Percentiles rank a stretch among this genome's conserved stretches.
Conservation (phyloP, 1,140 invertebrate species). For the Drosophila serrata region DNA sequence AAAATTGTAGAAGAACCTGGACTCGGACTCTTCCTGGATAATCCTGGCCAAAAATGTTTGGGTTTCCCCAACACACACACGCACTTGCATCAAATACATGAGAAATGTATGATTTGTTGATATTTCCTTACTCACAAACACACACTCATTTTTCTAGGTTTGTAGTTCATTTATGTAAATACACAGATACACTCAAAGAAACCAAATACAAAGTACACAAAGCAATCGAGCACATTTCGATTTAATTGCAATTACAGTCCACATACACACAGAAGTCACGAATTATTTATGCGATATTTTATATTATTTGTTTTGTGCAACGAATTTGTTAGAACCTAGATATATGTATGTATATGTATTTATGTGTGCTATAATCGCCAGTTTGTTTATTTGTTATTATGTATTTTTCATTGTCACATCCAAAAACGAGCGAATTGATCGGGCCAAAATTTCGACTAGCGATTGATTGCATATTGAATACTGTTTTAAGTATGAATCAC, state of each 20-base stretch:
- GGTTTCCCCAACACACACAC: conserved; percentile 28
- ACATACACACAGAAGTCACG: conserved; percentile 28
- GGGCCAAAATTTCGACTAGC: conserved; percentile 67
- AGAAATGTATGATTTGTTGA: conserved; percentile 65
- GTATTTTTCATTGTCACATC: conserved; percentile 41
- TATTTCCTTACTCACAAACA: conserved; percentile 27
- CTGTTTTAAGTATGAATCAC: conserved; percentile 76
- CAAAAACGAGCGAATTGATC: conserved; percentile 33
- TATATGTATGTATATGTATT: conserved; percentile 43
- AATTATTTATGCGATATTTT: conserved; percentile 35
- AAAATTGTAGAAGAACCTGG: neutral
- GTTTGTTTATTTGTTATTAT: conserved; percentile 69
- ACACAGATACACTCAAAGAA: conserved; percentile 58
- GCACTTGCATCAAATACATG: conserved; percentile 35
- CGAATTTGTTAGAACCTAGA: conserved; percentile 32
- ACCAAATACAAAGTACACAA: conserved; percentile 49
- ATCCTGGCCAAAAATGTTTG: conserved; percentile 20
- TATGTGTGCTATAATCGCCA: conserved; percentile 52
- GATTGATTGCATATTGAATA: conserved; percentile 54
- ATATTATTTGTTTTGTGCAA: conserved; percentile 38
- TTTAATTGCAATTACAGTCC: conserved; percentile 58
- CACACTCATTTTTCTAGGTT: conserved; percentile 60
- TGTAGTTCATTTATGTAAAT: conserved; percentile 82
- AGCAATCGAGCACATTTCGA: conserved; percentile 49
- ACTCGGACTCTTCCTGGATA: conserved; percentile 8